Evolutionary conservation across 1,140 invertebrate species (phyloP).

Genomic region (Papilio polytes): DNA sequence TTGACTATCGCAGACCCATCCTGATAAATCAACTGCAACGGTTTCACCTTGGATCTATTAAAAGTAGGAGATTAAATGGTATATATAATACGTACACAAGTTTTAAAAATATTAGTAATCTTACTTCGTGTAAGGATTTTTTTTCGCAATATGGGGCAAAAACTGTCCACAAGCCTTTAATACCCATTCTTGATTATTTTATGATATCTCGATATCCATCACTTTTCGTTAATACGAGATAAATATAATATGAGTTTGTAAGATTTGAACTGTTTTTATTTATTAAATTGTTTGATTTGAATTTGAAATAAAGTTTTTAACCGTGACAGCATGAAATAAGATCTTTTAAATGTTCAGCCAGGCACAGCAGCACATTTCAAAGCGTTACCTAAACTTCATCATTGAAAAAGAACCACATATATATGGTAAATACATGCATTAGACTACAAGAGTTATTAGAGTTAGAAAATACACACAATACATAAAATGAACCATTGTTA

Average conservation of each 20-base stretch:
- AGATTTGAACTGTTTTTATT: not conserved
- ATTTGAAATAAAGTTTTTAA: not conserved
- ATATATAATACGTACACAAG: not conserved
- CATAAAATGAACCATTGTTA: too few species aligned
- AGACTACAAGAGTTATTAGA: too few species aligned
- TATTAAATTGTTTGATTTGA: not conserved
- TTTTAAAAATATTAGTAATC: not conserved
- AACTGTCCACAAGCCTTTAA: constrained; percentile 91
- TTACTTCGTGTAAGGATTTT: constrained; percentile 88
- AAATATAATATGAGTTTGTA: too few species aligned
- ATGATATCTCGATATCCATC: not conserved
- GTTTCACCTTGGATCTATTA: constrained; percentile 87
- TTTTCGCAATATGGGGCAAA: constrained; percentile 89
- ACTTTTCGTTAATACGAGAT: too few species aligned
- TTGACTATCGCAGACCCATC: constrained; percentile 93
- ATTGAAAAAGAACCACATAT: too few species aligned
- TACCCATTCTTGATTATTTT: constrained; percentile 86
- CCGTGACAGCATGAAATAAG: not conserved
- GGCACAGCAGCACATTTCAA: too few species aligned
- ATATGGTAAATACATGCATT: too few species aligned
- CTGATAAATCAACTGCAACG: constrained; percentile 91
- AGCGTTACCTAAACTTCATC: too few species aligned
- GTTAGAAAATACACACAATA: too few species aligned
- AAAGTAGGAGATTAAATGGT: constrained; percentile 37
- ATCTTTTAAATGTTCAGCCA: not conserved